Percentiles rank a stretch among this genome's conserved stretches.
phyloP scores from a whole-genome alignment of 2,797 vertebrate species.

The Sphaeramia orbicularis region DNA sequence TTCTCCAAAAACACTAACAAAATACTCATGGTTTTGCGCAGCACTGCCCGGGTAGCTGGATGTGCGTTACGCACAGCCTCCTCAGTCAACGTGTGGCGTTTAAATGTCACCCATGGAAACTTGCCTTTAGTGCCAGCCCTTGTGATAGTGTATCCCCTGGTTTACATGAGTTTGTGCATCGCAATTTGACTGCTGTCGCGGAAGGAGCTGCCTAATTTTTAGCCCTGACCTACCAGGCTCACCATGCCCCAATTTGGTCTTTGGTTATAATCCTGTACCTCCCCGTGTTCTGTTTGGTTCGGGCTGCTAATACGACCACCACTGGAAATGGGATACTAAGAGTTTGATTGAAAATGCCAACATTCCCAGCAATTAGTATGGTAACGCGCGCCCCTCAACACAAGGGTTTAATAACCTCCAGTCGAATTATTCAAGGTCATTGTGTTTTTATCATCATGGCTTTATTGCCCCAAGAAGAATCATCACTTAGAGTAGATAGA shows the following conservation, averaged over 20 bases:
- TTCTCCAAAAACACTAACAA: constrained; percentile 33
- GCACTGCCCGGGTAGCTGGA: constrained; percentile 27
- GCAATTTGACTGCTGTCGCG: constrained; percentile 52
- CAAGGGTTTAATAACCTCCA: no score
- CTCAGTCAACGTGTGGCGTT: constrained; percentile 60
- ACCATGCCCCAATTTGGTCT: constrained; percentile 69
- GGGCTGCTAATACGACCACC: constrained; percentile 55
- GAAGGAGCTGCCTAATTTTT: constrained; percentile 81
- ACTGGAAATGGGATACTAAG: constrained; percentile 27
- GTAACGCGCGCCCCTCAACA: neutral
- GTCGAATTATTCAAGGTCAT: neutral
- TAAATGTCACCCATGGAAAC: constrained; percentile 73
- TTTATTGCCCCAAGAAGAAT: neutral
- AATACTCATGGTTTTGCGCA: constrained; percentile 46
- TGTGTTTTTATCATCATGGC: neutral
- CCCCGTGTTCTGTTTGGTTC: constrained; percentile 61
- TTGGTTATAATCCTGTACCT: constrained; percentile 72
- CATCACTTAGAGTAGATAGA: no score
- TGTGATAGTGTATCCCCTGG: constrained; percentile 58
- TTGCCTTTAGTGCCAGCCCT: constrained; percentile 41
- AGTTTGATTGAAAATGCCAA: constrained; percentile 1
- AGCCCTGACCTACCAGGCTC: constrained; percentile 74
- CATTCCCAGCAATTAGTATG: neutral
- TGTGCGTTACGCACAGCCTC: constrained; percentile 54
- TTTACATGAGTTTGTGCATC: constrained; percentile 54